These are phyloP conservation scores for Anthonomus grandis DNA, from an alignment of 1,140 invertebrate genomes.

Conservation along the genomic window DNA sequence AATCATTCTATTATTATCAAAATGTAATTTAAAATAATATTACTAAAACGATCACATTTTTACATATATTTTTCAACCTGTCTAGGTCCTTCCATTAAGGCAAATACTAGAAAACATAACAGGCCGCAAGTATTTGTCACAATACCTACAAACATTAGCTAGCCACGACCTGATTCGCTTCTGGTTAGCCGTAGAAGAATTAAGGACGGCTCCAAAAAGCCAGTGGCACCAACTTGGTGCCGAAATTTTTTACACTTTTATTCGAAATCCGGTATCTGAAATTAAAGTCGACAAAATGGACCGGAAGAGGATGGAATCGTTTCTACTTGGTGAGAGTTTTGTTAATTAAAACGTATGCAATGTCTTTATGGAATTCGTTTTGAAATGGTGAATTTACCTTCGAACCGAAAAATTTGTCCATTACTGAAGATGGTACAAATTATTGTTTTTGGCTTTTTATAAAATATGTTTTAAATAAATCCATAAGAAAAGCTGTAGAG, in stretches of 20 bases:
- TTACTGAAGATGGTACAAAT: not conserved
- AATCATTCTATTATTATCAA: too few relatives aligned
- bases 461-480: too few relatives aligned
- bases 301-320: slow-evolving; percentile 81
- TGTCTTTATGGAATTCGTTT: too few relatives aligned
- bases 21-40: too few relatives aligned
- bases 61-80: too few relatives aligned
- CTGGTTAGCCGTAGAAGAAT: slow-evolving; percentile 84
- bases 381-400: too few relatives aligned
- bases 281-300: slow-evolving; percentile 74
- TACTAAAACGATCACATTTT: too few relatives aligned
- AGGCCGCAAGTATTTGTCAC: slow-evolving; percentile 69
- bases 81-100: slow-evolving; percentile 59
- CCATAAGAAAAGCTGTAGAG: too few relatives aligned
- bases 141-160: slow-evolving; percentile 77
- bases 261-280: slow-evolving; percentile 71
- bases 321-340: slow-evolving; percentile 56
- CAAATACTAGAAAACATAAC: slow-evolving; percentile 67
- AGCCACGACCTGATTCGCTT: slow-evolving; percentile 79
- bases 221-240: slow-evolving; percentile 83
- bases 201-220: slow-evolving; percentile 67
- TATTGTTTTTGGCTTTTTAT: too few relatives aligned
- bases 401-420: not conserved
- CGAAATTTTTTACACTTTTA: slow-evolving; percentile 87
- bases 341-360: too few relatives aligned